phyloP scores from a whole-genome alignment of 2,888 invertebrate species.

The Stegana nigrithorax region DNA sequence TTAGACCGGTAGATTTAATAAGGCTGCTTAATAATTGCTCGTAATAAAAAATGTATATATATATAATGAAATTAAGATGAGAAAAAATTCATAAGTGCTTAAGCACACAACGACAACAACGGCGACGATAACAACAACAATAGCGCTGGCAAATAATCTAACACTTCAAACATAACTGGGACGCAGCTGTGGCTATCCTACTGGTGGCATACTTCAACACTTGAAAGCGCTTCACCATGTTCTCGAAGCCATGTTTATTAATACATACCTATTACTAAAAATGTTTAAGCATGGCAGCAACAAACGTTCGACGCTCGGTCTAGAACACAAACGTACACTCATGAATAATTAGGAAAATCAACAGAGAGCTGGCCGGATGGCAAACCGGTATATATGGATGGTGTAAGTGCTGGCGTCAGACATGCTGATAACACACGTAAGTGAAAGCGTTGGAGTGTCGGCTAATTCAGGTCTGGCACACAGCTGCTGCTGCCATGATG shows the following conservation, averaged over 20 bases:
- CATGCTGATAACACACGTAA: neutral
- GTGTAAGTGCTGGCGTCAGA: neutral
- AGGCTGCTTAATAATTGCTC: neutral
- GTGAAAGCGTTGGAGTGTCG: neutral
- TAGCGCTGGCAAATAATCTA: neutral
- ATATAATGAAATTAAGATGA: conserved; percentile 10
- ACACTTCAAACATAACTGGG: neutral
- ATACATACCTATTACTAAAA: too few relatives aligned
- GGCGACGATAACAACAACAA: neutral
- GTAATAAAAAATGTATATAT: conserved; percentile 2
- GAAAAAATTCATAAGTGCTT: too few relatives aligned
- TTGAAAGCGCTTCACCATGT: too few relatives aligned
- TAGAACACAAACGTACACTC: neutral
- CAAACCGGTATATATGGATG: neutral
- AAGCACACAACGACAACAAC: too few relatives aligned
- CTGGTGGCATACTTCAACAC: too few relatives aligned
- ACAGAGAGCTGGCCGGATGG: neutral
- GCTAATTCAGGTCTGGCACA: neutral
- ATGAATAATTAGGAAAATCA: conserved; percentile 6
- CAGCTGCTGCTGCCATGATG: neutral
- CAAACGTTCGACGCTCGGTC: neutral
- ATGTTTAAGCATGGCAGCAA: too few relatives aligned
- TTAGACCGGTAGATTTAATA: conserved; percentile 7
- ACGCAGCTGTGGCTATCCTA: too few relatives aligned
- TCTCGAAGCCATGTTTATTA: neutral